A percentile compares a stretch with the other conserved stretches of the same genome.
Conservation (phyloP, 2,888 invertebrate genomes). For the Thymelicus sylvestris region DNA sequence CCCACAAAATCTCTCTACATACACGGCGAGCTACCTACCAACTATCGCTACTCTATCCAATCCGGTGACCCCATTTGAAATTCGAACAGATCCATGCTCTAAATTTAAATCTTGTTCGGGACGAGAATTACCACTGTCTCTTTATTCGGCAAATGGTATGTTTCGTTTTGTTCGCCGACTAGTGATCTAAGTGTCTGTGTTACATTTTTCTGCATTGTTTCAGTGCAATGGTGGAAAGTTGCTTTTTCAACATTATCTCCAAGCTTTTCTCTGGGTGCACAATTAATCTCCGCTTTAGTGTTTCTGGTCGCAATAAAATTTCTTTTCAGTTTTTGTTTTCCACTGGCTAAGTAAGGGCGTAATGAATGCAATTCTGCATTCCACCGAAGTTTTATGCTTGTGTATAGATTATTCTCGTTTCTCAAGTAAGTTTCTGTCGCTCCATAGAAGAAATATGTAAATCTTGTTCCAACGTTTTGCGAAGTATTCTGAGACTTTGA, state of each 20-base stretch:
- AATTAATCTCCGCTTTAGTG: conserved; percentile 30
- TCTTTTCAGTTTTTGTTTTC: conserved; percentile 30
- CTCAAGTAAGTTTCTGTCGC: conserved; percentile 18
- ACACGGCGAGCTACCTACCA: conserved; percentile 12
- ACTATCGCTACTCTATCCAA: conserved; percentile 31
- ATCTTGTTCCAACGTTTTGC: conserved; percentile 28
- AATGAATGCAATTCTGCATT: conserved; percentile 32
- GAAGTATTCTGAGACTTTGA: conserved; percentile 33
- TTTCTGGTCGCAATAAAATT: conserved; percentile 35
- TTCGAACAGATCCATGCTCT: conserved; percentile 24
- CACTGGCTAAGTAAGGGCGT: conserved; percentile 19
- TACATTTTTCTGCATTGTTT: conserved; percentile 31
- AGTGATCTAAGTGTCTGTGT: conserved; percentile 21
- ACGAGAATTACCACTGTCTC: conserved; percentile 30
- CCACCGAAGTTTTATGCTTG: conserved; percentile 1
- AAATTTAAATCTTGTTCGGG: conserved; percentile 31
- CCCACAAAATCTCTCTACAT: conserved; percentile 18
- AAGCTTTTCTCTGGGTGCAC: conserved; percentile 24
- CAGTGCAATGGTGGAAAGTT: conserved; percentile 27
- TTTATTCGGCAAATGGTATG: conserved; percentile 27
- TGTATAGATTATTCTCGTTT: conserved; percentile 21
- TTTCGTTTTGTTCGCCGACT: conserved; percentile 18
- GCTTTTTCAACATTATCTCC: conserved; percentile 27
- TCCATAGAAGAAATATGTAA: conserved; percentile 26
- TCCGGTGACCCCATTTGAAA: conserved; percentile 34